Evolutionary conservation across 1,140 invertebrate genomes (phyloP).

Genomic region (Cydia fagiglandana): DNA sequence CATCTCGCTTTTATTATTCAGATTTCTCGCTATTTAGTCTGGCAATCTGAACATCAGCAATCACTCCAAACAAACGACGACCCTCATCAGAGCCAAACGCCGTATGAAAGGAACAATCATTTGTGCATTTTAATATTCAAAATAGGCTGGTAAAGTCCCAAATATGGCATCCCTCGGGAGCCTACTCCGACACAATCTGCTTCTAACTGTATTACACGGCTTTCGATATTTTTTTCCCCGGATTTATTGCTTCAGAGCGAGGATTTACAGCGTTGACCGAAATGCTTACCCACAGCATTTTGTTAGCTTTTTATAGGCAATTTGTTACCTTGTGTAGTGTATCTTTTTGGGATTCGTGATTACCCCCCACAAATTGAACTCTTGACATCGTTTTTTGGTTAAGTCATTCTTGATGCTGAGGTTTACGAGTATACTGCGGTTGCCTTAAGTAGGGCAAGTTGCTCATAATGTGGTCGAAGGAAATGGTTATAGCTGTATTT

Average conservation of each 20-base stretch:
- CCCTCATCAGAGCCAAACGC: slow-evolving; percentile 32
- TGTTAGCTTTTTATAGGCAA: slow-evolving; percentile 74
- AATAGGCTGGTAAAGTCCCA: slow-evolving; percentile 42
- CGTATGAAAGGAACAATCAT: slow-evolving; percentile 39
- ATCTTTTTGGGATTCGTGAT: slow-evolving; percentile 61
- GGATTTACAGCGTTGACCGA: slow-evolving; percentile 73
- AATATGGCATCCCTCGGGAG: slow-evolving; percentile 41
- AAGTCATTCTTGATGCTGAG: slow-evolving; percentile 12
- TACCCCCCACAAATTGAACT: slow-evolving; percentile 55
- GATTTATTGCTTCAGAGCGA: slow-evolving; percentile 58
- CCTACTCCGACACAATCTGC: slow-evolving; percentile 48
- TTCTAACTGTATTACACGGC: slow-evolving; percentile 61
- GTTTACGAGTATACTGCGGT: not conserved
- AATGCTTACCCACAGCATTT: slow-evolving; percentile 69
- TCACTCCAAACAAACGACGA: slow-evolving; percentile 32
- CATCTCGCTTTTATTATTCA: slow-evolving; percentile 10
- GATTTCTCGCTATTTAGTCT: slow-evolving; percentile 5
- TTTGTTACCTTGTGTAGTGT: slow-evolving; percentile 70
- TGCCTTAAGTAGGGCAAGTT: slow-evolving; percentile 4
- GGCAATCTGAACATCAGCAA: slow-evolving; percentile 19
- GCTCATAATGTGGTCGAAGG: not conserved
- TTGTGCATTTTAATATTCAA: slow-evolving; percentile 42
- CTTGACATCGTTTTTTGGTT: slow-evolving; percentile 49
- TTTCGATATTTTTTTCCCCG: slow-evolving; percentile 61
- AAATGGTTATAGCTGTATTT: not conserved